Evolutionary conservation across 2,888 invertebrate genomes (phyloP), one percentile per base, ranked within the genome.

Genomic region (Hypolimnas misippus): DNA sequence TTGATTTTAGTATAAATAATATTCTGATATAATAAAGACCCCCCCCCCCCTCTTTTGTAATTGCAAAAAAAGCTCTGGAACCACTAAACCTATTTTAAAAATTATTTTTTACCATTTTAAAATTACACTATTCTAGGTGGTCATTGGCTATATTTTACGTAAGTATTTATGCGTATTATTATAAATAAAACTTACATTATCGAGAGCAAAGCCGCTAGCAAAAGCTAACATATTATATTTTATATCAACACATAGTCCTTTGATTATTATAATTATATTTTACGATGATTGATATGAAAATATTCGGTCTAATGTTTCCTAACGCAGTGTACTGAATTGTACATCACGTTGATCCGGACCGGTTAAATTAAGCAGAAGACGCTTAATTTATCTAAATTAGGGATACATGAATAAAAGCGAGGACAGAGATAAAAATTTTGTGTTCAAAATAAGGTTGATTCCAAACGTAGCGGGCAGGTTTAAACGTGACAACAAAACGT

Each of bases 321-420:
- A 16, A 16, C 25, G 10, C 33, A 54, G 38, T 58, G 49, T 19
- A 58, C 19, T 49, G 49, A 62, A 42, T 52, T 57, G 52, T 40
- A 56, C 57, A 54, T 53, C 42, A 38, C 40, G 38, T 59, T 40
- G 33, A 35, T 54, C 54, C 58, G 66, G 63, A 55, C 73, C 74
- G 64, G 76, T 79, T 80, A 79, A 82, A 81, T 79, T 81, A 78
- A 79, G 72, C 73, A 76, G 72, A 74, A 73, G 69, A 70, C 68
- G 59, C 40, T 71, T 69, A 76, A 80, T 82, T 79, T 75, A 73
- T 73, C 73, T 73, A 73, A 73, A 78, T 81, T 76, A 78, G 75
- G 71, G 69, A 71, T 67, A 69, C 66, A 69, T 63, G 61, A 66
- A 60, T 60, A 59, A 21, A 66, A 60, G 40, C 57, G 21, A 33